These are phyloP conservation scores for Corythoichthys haematopterus DNA, from an alignment of 2,113 vertebrate species.

Conservation along the genomic window DNA sequence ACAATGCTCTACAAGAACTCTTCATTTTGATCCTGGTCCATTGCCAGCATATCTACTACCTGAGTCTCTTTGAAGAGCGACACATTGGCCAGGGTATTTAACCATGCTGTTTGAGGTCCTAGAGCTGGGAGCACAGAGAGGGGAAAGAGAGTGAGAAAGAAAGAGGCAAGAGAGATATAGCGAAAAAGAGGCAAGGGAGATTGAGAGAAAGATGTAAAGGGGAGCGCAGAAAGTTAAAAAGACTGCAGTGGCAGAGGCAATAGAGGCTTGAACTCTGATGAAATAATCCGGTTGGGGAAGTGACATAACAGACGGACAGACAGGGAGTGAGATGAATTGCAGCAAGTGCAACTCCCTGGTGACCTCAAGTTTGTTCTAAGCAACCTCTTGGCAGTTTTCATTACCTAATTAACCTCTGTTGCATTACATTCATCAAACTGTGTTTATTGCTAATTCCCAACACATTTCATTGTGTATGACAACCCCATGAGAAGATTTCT, in stretches of 20 bases:
- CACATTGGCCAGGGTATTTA: slow-evolving; percentile 75
- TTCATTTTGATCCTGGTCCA: slow-evolving; percentile 70
- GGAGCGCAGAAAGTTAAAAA: slow-evolving; percentile 58
- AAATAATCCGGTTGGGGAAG: slow-evolving; percentile 65
- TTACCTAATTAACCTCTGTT: slow-evolving; percentile 35
- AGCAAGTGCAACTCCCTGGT: slow-evolving; percentile 41
- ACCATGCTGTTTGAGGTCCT: slow-evolving; percentile 77
- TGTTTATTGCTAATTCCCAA: slow-evolving; percentile 5
- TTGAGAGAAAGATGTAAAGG: slow-evolving; percentile 54
- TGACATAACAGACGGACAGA: slow-evolving; percentile 57
- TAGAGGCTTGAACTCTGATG: slow-evolving; percentile 67
- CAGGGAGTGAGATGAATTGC: slow-evolving; percentile 37
- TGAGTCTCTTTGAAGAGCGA: slow-evolving; percentile 79
- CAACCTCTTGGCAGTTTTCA: slow-evolving; percentile 27
- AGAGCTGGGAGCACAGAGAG: slow-evolving; percentile 61
- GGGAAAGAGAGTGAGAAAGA: slow-evolving; percentile 13
- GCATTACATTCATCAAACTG: slow-evolving; percentile 14
- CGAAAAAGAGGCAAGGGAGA: slow-evolving; percentile 26
- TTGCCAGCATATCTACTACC: slow-evolving; percentile 71
- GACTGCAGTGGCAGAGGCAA: slow-evolving; percentile 68
- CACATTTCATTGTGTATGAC: background rate
- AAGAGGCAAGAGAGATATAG: slow-evolving; percentile 19
- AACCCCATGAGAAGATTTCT: background rate
- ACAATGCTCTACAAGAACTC: slow-evolving; percentile 68
- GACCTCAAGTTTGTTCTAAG: slow-evolving; percentile 59